Conservation (phyloP, 2,113 vertebrate genomes). For the Neotoma lepida region DNA sequence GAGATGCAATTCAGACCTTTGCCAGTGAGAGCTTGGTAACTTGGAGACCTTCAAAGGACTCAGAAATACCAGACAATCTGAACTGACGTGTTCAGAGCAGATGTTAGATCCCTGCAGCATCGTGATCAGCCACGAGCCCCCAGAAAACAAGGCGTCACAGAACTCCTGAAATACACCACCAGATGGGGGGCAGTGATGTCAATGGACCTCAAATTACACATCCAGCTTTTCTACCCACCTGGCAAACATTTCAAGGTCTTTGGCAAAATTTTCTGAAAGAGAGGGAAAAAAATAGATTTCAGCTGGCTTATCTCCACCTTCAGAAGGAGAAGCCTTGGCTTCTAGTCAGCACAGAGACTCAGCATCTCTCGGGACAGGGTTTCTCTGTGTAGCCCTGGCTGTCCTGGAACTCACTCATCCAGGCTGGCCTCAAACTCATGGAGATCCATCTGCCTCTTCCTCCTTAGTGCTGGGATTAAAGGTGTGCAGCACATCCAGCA, state of each 20-base stretch:
- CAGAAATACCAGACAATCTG: not conserved
- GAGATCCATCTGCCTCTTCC: not conserved
- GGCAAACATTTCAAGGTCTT: constrained; percentile 95
- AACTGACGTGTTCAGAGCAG: constrained; percentile 46
- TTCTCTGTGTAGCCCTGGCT: not conserved
- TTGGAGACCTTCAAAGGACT: not conserved
- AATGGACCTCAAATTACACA: not conserved
- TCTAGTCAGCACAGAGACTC: not conserved
- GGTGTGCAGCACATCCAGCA: not conserved
- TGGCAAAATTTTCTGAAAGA: constrained; percentile 93
- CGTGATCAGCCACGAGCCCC: not conserved
- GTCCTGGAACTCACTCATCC: not conserved
- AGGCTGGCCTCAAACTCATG: not conserved
- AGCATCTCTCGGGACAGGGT: not conserved
- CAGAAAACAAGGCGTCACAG: not conserved
- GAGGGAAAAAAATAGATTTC: constrained; percentile 59
- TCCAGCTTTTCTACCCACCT: constrained; percentile 84
- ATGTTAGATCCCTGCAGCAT: not conserved
- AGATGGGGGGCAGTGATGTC: not conserved
- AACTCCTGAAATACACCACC: not conserved
- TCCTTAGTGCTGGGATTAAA: not conserved
- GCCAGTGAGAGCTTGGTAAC: not conserved
- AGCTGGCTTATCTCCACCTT: not conserved
- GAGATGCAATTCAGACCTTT: not conserved
- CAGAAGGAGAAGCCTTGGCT: not conserved